Evolutionary conservation across 2,888 invertebrate genomes (phyloP), one percentile per base, ranked within the genome.

Genomic region (Sarcophaga caerulescens): DNA sequence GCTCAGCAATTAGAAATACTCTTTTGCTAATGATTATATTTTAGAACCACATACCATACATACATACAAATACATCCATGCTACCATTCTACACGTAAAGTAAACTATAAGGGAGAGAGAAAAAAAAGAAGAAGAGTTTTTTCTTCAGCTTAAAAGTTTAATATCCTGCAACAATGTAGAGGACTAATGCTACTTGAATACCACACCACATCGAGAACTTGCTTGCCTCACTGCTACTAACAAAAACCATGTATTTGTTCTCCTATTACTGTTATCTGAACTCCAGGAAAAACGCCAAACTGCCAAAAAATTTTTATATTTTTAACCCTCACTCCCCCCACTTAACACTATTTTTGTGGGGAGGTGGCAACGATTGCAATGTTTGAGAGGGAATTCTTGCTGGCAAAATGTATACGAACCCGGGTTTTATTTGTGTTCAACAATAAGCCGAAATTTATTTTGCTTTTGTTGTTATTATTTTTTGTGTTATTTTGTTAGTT

Each of bases 381-480:
- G 35, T 8, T 35, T 35, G 35, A 35, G 35, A 35, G 25, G 35
- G 35, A 35, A 35, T 35, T 35, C 6, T 35, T 35, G 21, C 57
- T 71, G 57, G 12, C 47, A 35, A 73, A 77, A 62, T 57, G 25
- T 62, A 66, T 25, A 52, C 8, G 17, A 12, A 57, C 8, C 35
- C 35, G 17, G 52, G 52, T 52, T 52, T 52, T 52, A 17, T 52
- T 35, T 52, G 14, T 47, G 14, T 17, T 52, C 4, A 52, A 83
- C 74, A 84, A 79, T 78, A 84, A 84, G 69, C 74, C 74, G 78
- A 84, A 62, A 68, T 69, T 65, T 57, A 68, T 60, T 74, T 69
- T 73, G 74, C 63, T 19, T 63, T 25, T 25, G 47, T 59, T 8
- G 4, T 12, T 47, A 3, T 1, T 14, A 1, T 1, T 52, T 52